Base-by-base conservation (phyloP, 2,888 invertebrate genomes). In the Noctua janthe region DNA sequence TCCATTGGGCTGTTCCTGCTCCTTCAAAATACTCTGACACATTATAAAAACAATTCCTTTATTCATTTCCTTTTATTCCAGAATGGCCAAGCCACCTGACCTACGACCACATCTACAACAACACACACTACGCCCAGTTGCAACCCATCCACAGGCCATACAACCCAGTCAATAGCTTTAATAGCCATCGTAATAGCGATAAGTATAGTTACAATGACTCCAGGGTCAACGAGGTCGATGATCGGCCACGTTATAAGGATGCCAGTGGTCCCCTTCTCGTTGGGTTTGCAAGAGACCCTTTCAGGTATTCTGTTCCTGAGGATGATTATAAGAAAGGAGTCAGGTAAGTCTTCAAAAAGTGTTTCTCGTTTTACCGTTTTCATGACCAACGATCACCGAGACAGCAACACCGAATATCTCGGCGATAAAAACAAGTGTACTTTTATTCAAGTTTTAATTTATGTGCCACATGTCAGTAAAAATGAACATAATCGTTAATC, bases 211-310 rank as follows among this genome's bases (percentile, higher is more conserved):
- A 87, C 76, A 92, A 91, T 79, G 88, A 91, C 56, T 91, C 92
- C 85, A 92, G 91, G 90, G 92, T 83, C 20, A 94, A 94, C 70
- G 93, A 95, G 74, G 83, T 95, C 54, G 94, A 94, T 13, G 90
- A 70, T 56, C 17, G 87, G 35, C 90, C 81, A 6, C 35, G 89
- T 17, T 85, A 89, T 59, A 90, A 82, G 23, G 91, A 91, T 76
- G 81, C 86, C 51, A 92, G 93, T 64, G 88, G 83, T 17, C 86
- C 87, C 15, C 91, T 96, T 0, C 87, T 97, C 62, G 95, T 96
- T 0, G 96, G 96, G 1, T 95, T 96, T 67, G 95, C 96, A 0
- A 94, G 94, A 66, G 96, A 96, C 83, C 97, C 97, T 0, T 97
- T 94, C 79, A 93, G 96, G 81, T 94, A 93, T 87, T 97, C 97